Percentiles rank a stretch among this genome's conserved stretches.
Evolutionary conservation across 2,888 invertebrate genomes (phyloP).

Genomic region (Drosophila conformis): DNA sequence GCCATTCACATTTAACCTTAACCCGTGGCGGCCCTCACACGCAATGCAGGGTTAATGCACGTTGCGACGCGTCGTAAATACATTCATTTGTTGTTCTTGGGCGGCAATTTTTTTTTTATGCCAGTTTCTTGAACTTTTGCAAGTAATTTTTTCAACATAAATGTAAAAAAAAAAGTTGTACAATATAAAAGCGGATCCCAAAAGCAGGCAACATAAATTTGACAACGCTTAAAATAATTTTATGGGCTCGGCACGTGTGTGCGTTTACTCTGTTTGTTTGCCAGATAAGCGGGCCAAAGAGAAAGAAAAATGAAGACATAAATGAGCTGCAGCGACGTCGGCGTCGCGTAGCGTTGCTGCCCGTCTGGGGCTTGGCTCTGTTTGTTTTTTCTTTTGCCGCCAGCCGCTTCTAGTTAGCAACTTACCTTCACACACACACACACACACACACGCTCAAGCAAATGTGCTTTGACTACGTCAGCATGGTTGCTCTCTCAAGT

Average conservation of each 20-base stretch:
- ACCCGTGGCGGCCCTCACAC: slow-evolving; percentile 39
- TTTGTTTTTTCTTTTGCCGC: slow-evolving; percentile 44
- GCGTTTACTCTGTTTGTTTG: slow-evolving; percentile 30
- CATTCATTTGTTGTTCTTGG: slow-evolving; percentile 16
- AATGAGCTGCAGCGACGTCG: slow-evolving; percentile 25
- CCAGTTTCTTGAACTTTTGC: slow-evolving; percentile 58
- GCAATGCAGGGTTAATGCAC: slow-evolving; percentile 57
- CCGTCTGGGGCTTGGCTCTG: slow-evolving; percentile 64
- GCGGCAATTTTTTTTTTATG: slow-evolving; percentile 11
- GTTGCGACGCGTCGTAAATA: slow-evolving; percentile 22
- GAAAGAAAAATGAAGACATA: slow-evolving; percentile 60
- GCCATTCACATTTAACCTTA: slow-evolving; percentile 75
- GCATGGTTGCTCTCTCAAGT: slow-evolving; percentile 33
- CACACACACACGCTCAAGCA: slow-evolving; percentile 46
- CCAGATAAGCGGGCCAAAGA: slow-evolving; percentile 41
- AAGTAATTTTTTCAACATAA: slow-evolving; percentile 24
- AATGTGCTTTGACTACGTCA: slow-evolving; percentile 51
- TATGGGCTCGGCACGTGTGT: slow-evolving; percentile 74
- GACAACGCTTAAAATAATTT: slow-evolving; percentile 52
- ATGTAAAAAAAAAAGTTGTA: slow-evolving; percentile 10
- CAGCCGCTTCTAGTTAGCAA: slow-evolving; percentile 59
- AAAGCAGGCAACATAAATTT: slow-evolving; percentile 54
- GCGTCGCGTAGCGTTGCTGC: slow-evolving; percentile 6
- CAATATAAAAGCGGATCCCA: slow-evolving; percentile 32
- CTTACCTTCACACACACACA: slow-evolving; percentile 57